A percentile compares a stretch with the other conserved stretches of the same genome.
These are phyloP conservation scores for Melanogrammus aeglefinus DNA, from an alignment of 2,797 vertebrate genomes.

Conservation along the genomic window DNA sequence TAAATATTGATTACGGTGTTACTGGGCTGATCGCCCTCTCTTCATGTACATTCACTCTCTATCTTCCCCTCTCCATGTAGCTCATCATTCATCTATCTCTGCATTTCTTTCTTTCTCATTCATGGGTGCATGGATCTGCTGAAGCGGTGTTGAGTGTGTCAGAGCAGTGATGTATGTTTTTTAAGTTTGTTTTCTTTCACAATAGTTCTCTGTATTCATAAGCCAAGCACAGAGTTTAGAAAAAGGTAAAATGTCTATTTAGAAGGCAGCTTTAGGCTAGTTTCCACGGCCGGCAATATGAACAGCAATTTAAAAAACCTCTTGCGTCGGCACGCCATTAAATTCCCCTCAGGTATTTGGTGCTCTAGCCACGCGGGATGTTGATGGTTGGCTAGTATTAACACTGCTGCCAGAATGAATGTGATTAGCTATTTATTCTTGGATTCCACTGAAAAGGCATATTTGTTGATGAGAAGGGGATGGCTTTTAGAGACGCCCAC, in stretches of 20 bases:
- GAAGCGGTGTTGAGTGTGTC: constrained; percentile 41
- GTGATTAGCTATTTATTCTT: neutral
- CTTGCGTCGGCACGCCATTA: neutral
- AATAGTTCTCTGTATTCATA: neutral
- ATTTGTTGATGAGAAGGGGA: neutral
- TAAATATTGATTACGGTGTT: neutral
- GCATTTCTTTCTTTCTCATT: neutral
- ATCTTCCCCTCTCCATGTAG: neutral
- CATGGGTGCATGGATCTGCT: constrained; percentile 38
- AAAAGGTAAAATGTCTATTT: neutral
- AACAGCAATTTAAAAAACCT: neutral
- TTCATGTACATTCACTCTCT: neutral
- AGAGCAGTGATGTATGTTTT: neutral
- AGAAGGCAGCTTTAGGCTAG: neutral
- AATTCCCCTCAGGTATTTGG: neutral
- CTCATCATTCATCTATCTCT: neutral
- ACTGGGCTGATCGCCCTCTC: too few relatives aligned
- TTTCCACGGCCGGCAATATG: neutral
- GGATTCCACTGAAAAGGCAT: neutral
- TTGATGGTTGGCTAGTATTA: neutral
- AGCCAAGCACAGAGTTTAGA: neutral
- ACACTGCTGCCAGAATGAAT: neutral
- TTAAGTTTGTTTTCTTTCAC: neutral
- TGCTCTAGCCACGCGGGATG: neutral
- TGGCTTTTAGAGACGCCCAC: neutral